phyloP scores from a whole-genome alignment of 2,888 invertebrate genomes.

The Oscheius sp. region DNA sequence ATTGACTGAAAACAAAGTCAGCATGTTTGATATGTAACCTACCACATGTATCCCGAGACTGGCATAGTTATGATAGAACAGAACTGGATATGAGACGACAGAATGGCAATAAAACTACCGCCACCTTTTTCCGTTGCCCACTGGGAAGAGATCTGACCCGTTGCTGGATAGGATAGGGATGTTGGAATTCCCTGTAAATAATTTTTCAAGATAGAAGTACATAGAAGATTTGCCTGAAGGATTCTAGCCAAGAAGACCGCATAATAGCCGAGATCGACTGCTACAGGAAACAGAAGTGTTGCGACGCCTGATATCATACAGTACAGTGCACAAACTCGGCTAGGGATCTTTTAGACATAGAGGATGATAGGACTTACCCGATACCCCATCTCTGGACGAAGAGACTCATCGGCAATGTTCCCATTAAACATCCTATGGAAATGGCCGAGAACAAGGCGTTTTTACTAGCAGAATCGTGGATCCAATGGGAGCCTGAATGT shows the following conservation, averaged over 20 bases:
- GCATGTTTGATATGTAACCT: too few species aligned
- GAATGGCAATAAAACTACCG: constrained; percentile 49
- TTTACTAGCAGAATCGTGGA: constrained; percentile 12
- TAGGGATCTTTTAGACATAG: not conserved
- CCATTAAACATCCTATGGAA: constrained; percentile 51
- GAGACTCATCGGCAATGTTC: constrained; percentile 47
- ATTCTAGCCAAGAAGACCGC: constrained; percentile 42
- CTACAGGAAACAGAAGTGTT: constrained; percentile 46
- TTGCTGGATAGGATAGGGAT: constrained; percentile 47
- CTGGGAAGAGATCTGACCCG: constrained; percentile 47
- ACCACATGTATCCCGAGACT: constrained; percentile 44
- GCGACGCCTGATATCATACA: constrained; percentile 42
- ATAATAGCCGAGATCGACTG: constrained; percentile 43
- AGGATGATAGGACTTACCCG: constrained; percentile 31
- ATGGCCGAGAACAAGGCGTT: constrained; percentile 46
- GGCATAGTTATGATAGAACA: constrained; percentile 47
- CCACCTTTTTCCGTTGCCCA: constrained; percentile 49
- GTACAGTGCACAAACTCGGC: constrained; percentile 32
- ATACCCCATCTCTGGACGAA: constrained; percentile 43
- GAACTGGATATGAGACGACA: constrained; percentile 47
- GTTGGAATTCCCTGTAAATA: constrained; percentile 45
- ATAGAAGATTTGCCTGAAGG: constrained; percentile 26
- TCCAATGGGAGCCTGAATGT: not conserved
- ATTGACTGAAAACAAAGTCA: constrained; percentile 18
- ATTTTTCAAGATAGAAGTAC: not conserved